Percentiles rank a stretch among this genome's conserved stretches.
These are phyloP conservation scores for Pagrus major DNA, from an alignment of 2,113 vertebrate species.

Conservation along the genomic window DNA sequence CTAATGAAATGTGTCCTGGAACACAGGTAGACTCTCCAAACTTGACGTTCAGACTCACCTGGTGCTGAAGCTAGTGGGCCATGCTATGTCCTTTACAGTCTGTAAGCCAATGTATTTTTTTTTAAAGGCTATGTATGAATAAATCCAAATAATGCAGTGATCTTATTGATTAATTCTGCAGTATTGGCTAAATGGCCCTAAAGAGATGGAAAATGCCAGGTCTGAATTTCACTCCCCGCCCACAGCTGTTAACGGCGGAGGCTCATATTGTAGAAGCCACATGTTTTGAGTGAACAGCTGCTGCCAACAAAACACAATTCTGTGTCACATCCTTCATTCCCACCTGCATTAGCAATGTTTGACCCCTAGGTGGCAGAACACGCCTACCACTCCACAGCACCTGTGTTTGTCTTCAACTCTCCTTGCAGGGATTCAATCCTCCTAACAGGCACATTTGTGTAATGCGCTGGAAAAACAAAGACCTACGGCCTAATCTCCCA, in stretches of 20 bases:
- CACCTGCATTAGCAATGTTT: not conserved
- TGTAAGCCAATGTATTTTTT: no score
- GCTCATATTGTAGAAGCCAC: not conserved
- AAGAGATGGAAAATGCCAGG: no score
- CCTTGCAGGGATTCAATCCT: not conserved
- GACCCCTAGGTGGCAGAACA: constrained; percentile 60
- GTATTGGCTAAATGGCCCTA: no score
- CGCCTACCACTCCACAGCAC: not conserved
- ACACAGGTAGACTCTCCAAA: no score
- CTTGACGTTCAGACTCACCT: no score
- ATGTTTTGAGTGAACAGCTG: not conserved
- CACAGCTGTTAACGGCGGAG: not conserved
- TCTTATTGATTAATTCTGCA: no score
- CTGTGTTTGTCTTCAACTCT: not conserved
- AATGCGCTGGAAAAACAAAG: not conserved
- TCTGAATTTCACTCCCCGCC: no score
- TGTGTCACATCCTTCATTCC: not conserved
- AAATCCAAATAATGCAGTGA: no score
- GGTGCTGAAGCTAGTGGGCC: no score
- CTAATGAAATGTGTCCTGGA: no score
- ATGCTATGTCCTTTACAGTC: no score
- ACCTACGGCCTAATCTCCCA: not conserved
- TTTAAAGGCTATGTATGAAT: no score
- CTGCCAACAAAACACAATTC: not conserved
- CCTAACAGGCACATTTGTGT: not conserved